Evolutionary conservation across 1,140 invertebrate species (phyloP).

Genomic region (Stegodyphus mimosarum): DNA sequence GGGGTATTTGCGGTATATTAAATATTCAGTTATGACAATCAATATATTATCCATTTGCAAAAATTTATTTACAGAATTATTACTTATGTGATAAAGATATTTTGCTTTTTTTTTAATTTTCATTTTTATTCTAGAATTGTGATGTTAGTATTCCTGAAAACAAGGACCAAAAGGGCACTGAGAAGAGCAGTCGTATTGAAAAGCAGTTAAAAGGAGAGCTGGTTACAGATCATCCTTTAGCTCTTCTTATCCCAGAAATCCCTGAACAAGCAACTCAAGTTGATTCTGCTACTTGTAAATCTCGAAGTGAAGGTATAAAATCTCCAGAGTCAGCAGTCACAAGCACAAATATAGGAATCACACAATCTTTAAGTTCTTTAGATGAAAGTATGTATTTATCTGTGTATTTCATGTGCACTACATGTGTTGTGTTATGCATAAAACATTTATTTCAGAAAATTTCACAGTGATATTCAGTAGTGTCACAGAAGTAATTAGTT

Average conservation of each 20-base stretch:
- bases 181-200: constrained; percentile 18
- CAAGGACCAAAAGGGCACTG: constrained; percentile 5
- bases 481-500: no score
- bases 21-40: no score
- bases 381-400: constrained; percentile 49
- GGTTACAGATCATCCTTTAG: constrained; percentile 44
- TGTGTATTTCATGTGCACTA: neutral
- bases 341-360: constrained; percentile 37
- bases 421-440: neutral
- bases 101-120: no score
- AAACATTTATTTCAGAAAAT: neutral
- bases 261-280: neutral
- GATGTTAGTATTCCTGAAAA: neutral
- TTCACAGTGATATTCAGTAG: neutral
- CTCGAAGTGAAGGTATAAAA: neutral
- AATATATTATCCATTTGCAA: no score
- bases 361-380: constrained; percentile 48
- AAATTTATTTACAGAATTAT: no score
- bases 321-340: constrained; percentile 35
- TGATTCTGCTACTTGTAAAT: no score
- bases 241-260: neutral
- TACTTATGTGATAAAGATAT: no score
- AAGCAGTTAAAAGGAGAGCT: constrained; percentile 50
- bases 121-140: neutral
- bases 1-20: no score